Conservation (phyloP, 2,888 invertebrate genomes). For the Noctua fimbriata region DNA sequence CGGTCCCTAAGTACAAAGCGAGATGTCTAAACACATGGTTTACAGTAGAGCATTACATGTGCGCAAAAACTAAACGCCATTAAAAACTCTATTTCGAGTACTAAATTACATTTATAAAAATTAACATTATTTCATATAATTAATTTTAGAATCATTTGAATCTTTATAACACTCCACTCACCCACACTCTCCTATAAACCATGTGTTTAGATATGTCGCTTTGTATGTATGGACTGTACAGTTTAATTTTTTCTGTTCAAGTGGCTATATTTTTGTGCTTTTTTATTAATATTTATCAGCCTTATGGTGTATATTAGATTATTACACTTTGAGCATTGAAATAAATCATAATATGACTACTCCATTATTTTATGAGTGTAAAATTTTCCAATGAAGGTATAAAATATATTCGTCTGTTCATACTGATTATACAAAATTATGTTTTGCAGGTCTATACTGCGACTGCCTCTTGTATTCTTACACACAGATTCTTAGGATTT, state of each 20-base stretch:
- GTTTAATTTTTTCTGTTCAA: not conserved
- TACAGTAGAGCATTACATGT: too few species aligned
- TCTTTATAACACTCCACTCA: not conserved
- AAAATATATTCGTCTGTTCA: conserved; percentile 50
- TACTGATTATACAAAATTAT: conserved; percentile 82
- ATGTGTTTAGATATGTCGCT: too few species aligned
- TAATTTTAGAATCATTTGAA: not conserved
- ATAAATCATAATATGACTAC: conserved; percentile 12
- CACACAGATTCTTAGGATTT: conserved; percentile 69
- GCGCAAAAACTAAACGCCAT: not conserved
- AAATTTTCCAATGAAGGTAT: conserved; percentile 55
- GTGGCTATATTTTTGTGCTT: conserved; percentile 24
- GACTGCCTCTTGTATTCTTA: conserved; percentile 75
- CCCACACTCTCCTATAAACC: too few species aligned
- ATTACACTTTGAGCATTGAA: conserved; percentile 33
- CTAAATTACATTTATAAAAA: not conserved
- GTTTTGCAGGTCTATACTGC: conserved; percentile 87
- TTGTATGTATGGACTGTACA: not conserved
- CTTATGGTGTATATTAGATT: conserved; percentile 32
- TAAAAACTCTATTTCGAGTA: not conserved
- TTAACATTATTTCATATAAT: not conserved
- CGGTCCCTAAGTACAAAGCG: too few species aligned
- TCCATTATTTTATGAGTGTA: conserved; percentile 33
- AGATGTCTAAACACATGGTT: too few species aligned
- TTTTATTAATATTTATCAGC: conserved; percentile 59